Base-by-base conservation (phyloP, 2,113 vertebrate species). In the Chinchilla lanigera region DNA sequence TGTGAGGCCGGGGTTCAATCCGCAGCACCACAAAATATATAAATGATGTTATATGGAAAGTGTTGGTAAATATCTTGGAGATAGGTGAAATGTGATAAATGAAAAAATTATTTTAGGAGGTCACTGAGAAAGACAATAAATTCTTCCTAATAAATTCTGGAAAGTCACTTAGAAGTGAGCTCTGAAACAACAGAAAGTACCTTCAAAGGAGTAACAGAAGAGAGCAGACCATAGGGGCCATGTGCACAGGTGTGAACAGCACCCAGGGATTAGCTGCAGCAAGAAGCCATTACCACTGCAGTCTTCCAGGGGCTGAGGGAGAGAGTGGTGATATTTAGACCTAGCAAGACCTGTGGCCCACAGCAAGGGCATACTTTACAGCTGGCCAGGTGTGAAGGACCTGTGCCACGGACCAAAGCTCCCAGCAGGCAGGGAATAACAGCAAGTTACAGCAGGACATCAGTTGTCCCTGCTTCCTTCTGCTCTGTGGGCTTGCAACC, bases 241-340 rank as follows among this genome's bases (percentile, higher is more conserved):
- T 11, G 26, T 80, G 11, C 58, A 77, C 1, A 56, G 30, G 26
- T 35, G 17, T 0, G 38, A 67, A 28, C 44, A 81, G 12, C 17
- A 24, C 17, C 33, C 10, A 63, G 88, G 22, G 44, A 22, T n/a
- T 4, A 20, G 67, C 58, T 60, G 2, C 20, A 9, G 60, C 7
- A 4, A 41, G 52, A 60, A 17, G 1, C 52, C 0, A 0, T 69
- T 44, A 41, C 17, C 30, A 65, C 22, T 3, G 0, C 14, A 81
- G 13, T 71, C 52, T 71, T 6, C 4, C 38, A 54, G 41, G 47
- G 44, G 1, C 35, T 13, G 26, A 38, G 38, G 9, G 33, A 65
- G 47, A 3, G 13, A 16, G 38, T 50, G 24, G 33, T 22, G 7
- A 22, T 69, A 10, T 0, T 54, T 38, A 47, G 19, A 20, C 33